Evolutionary conservation across 2,113 vertebrate genomes (phyloP), one percentile per base, ranked within the genome.

Genomic region (Alectura lathami): DNA sequence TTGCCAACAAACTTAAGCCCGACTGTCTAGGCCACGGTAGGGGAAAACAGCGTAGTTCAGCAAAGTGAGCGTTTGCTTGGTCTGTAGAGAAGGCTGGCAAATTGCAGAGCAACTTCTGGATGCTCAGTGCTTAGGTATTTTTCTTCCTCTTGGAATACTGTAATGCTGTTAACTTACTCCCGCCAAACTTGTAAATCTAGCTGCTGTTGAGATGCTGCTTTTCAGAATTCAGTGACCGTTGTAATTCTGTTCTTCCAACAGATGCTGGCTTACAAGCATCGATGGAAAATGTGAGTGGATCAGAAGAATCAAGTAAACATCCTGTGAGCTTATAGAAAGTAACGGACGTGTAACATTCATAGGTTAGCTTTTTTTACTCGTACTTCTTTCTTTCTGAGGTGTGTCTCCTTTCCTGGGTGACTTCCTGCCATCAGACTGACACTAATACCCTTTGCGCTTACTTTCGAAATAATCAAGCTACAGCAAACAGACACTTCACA

Each of bases 351-450:
- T 38, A 67, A 87, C 86, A 83, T 50, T 34, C 62, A 10, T 54
- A 18, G 24, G 43, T 40, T 50, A 74, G 23, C 17, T 93, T 88
- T 96, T 96, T 94, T 88, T 32, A 88, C 42, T 88, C 53, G 68
- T 7, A n/a, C 23, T 56, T 82, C 22, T 82, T 91, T 93, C 77
- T 74, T 30, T 88, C 40, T 56, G 76, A 96, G 95, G 91, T 53
- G 72, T 95, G 88, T 83, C 87, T 81, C 50, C 34, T 89, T 95
- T 95, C 93, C 87, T 83, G 93, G 72, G 82, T 83, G 91, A 86
- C 91, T 92, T 96, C 93, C 96, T 96, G 89, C 50, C 38, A 57
- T 13, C 38, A 50, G 42, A 68, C 48, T 53, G 72, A 51, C 53
- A 74, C 24, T 82, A 87, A 85, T 92, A 34, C 14, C 24, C 40